phyloP scores from a whole-genome alignment of 2,888 invertebrate genomes.

The Euproctis similis region DNA sequence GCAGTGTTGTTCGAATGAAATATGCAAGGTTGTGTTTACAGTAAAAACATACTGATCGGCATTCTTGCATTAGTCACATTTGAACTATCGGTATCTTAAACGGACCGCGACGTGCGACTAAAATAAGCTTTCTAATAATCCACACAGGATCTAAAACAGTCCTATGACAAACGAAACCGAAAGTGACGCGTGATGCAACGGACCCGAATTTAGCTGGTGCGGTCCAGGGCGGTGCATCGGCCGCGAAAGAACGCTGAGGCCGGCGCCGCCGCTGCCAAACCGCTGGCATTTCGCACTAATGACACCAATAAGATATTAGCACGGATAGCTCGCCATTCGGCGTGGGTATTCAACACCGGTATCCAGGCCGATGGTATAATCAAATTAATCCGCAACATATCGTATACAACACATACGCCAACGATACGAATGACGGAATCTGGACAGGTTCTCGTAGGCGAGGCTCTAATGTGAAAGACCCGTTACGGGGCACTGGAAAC shows the following conservation, averaged over 20 bases:
- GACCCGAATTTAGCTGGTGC: conserved; percentile 67
- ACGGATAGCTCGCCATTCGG: conserved; percentile 53
- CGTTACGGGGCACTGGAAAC: conserved; percentile 31
- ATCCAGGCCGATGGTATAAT: conserved; percentile 54
- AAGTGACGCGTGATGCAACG: conserved; percentile 73
- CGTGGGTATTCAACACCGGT: conserved; percentile 43
- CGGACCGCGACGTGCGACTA: conserved; percentile 49
- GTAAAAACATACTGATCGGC: conserved; percentile 48
- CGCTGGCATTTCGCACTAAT: conserved; percentile 73
- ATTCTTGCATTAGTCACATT: conserved; percentile 47
- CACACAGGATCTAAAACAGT: conserved; percentile 70
- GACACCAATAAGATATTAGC: conserved; percentile 75
- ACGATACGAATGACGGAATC: conserved; percentile 12
- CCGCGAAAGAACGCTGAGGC: conserved; percentile 51
- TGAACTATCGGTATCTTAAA: conserved; percentile 25
- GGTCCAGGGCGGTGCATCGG: conserved; percentile 62
- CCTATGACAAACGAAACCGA: conserved; percentile 72
- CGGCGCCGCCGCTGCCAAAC: conserved; percentile 59
- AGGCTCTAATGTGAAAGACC: conserved; percentile 25
- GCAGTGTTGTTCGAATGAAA: conserved; percentile 53
- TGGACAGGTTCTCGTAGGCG: conserved; percentile 22
- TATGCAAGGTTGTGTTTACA: conserved; percentile 50
- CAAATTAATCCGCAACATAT: conserved; percentile 41
- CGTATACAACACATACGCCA: conserved; percentile 11
- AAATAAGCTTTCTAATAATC: conserved; percentile 70